A percentile compares a stretch with the other conserved stretches of the same genome.
Conservation (phyloP, 2,888 invertebrate genomes). For the Nomada flava region DNA sequence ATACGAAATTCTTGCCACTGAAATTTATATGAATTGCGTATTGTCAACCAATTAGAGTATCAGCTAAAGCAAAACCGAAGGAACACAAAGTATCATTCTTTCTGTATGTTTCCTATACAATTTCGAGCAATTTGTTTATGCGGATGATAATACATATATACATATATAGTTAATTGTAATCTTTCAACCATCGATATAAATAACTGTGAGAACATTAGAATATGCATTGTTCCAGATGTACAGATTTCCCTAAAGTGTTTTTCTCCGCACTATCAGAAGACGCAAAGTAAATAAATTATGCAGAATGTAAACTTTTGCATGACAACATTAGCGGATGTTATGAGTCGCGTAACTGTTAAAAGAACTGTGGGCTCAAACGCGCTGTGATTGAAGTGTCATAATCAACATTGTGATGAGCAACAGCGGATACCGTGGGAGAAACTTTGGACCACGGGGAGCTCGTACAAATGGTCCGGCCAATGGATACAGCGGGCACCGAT, state of each 20-base stretch:
- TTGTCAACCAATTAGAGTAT: not conserved
- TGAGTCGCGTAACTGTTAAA: slow-evolving; percentile 30
- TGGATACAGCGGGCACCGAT: slow-evolving; percentile 54
- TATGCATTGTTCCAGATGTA: slow-evolving; percentile 4
- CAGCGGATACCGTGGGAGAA: slow-evolving; percentile 77
- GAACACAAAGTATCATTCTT: not conserved
- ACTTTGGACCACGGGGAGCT: slow-evolving; percentile 74
- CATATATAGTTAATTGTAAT: slow-evolving; percentile 2
- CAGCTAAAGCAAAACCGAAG: not conserved
- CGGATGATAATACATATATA: too few species aligned
- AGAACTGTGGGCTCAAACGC: slow-evolving; percentile 30
- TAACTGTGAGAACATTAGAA: slow-evolving; percentile 6
- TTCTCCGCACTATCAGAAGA: not conserved
- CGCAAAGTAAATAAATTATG: slow-evolving; percentile 28
- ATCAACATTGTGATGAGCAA: slow-evolving; percentile 74
- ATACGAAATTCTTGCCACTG: not conserved
- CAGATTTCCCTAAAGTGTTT: not conserved
- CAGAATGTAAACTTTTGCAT: slow-evolving; percentile 27
- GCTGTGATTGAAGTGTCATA: slow-evolving; percentile 32
- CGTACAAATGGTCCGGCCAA: slow-evolving; percentile 62
- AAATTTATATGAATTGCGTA: not conserved
- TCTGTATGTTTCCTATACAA: not conserved
- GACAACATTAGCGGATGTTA: slow-evolving; percentile 20
- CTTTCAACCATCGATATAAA: not conserved
- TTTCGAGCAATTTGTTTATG: not conserved